Evolutionary conservation across 2,797 vertebrate species (phyloP), one percentile per base, ranked within the genome.

Genomic region (Harpagifer antarcticus): DNA sequence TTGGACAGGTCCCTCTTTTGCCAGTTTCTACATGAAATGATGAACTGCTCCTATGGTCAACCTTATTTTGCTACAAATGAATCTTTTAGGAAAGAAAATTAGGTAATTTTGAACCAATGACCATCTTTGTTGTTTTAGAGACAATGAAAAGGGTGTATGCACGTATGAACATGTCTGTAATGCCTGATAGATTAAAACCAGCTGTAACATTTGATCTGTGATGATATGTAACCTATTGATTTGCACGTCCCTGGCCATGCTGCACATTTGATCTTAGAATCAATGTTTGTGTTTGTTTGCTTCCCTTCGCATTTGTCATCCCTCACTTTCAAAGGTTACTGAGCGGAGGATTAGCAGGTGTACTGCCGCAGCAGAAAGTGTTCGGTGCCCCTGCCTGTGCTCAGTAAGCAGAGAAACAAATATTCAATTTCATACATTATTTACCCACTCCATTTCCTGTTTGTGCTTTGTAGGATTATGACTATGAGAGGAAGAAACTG

Each of bases 401-500:
- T 72, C 48, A 42, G 48, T 54, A 77, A 81, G 56, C 68, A 64
- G 19, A 71, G 56, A 33, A 65, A 55, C 66, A 63, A 76, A 1
- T 75, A 85, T 74, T 87, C 47, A 64, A 85, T 88, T 87, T 86
- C 84, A 89, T 90, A 69, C 82, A 88, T 91, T 92, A 89, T 90
- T 90, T 89, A 92, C 79, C 67, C 63, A 19, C 48, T 73, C 50
- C 43, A 59, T 90, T 85, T 89, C 55, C 61, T 81, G 49, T 88
- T 80, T 91, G 69, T 87, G 74, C 62, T 87, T 84, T 77, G 76
- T 67, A 96, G 95, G 94, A 94, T 86, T 93, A 93, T 68, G 95
- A 96, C 87, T 96, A 96, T 48, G 94, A 96, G 84, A 94, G 87
- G 88, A 96, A 96, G 91, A 96, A 95, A 85, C 90, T 94, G 64